Percentiles rank a stretch among this genome's conserved stretches.
phyloP scores from a whole-genome alignment of 1,140 invertebrate genomes.

The Polyergus mexicanus region DNA sequence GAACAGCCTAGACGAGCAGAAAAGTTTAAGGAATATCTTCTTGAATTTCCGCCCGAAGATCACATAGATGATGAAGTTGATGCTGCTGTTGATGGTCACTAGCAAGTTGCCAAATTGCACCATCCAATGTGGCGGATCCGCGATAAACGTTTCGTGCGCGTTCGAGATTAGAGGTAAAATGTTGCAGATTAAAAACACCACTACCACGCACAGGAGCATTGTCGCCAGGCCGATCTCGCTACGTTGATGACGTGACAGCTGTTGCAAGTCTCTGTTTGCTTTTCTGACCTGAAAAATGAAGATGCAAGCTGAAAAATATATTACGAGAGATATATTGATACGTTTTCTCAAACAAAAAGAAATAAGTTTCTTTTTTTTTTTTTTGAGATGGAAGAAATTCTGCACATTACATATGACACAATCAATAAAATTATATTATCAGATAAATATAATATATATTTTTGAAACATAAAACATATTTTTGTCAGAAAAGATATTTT shows the following conservation, averaged over 20 bases:
- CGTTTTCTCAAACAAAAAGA: not conserved
- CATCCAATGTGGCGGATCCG: conserved; percentile 86
- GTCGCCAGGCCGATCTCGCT: conserved; percentile 96
- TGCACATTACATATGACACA: no score
- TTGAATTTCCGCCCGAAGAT: conserved; percentile 99
- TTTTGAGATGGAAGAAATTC: no score
- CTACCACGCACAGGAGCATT: conserved; percentile 97
- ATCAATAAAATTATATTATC: no score
- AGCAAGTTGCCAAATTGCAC: conserved; percentile 96
- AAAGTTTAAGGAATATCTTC: conserved; percentile 94
- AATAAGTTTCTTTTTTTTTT: no score
- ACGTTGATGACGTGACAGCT: conserved; percentile 92
- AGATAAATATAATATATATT: no score
- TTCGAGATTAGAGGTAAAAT: conserved; percentile 96
- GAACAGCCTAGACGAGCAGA: conserved; percentile 90
- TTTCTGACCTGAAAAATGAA: conserved; percentile 90
- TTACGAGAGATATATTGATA: not conserved
- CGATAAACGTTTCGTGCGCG: conserved; percentile 93
- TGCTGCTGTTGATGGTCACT: conserved; percentile 98
- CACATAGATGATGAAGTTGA: conserved; percentile 99
- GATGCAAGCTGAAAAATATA: not conserved
- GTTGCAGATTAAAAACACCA: conserved; percentile 98
- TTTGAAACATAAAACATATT: no score
- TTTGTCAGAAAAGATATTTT: not conserved
- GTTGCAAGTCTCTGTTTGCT: conserved; percentile 93